Evolutionary conservation across 2,797 vertebrate species (phyloP).

Genomic region (Hyperoplus immaculatus): DNA sequence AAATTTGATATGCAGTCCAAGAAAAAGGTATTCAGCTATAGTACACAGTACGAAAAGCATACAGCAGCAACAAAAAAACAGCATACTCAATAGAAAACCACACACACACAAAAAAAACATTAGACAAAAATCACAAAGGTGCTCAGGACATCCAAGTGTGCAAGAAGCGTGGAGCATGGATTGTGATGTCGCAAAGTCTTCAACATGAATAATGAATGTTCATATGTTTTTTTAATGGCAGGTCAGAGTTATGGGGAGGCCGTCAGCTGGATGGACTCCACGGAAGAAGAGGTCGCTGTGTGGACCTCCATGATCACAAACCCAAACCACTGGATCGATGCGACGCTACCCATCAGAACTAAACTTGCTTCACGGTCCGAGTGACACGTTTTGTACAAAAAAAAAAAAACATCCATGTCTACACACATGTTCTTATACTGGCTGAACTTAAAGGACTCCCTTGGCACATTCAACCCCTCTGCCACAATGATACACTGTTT

Average conservation of each 20-base stretch:
- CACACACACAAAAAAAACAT: no score
- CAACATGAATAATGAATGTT: neutral
- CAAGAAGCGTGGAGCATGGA: neutral
- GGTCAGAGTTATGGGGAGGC: slow-evolving; percentile 93
- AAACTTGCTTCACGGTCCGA: slow-evolving; percentile 83
- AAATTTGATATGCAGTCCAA: no score
- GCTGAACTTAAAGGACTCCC: slow-evolving; percentile 36
- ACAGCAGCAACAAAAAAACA: no score
- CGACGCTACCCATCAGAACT: slow-evolving; percentile 90
- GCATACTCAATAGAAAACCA: no score
- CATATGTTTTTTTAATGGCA: slow-evolving; percentile 61
- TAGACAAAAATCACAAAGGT: no score
- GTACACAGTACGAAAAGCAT: no score
- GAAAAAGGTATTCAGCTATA: no score
- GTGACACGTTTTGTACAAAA: slow-evolving; percentile 32
- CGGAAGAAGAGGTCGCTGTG: slow-evolving; percentile 87
- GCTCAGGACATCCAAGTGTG: no score
- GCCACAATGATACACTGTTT: slow-evolving; percentile 22
- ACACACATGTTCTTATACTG: slow-evolving; percentile 5
- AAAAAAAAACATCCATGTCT: neutral
- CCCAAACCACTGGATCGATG: slow-evolving; percentile 91
- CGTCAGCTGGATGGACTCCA: slow-evolving; percentile 97
- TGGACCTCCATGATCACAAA: slow-evolving; percentile 90
- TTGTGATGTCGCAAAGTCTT: neutral
- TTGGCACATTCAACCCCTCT: slow-evolving; percentile 38